These are phyloP conservation scores for Brachionus calyciflorus DNA, from an alignment of 1,140 invertebrate species.

Conservation along the genomic window DNA sequence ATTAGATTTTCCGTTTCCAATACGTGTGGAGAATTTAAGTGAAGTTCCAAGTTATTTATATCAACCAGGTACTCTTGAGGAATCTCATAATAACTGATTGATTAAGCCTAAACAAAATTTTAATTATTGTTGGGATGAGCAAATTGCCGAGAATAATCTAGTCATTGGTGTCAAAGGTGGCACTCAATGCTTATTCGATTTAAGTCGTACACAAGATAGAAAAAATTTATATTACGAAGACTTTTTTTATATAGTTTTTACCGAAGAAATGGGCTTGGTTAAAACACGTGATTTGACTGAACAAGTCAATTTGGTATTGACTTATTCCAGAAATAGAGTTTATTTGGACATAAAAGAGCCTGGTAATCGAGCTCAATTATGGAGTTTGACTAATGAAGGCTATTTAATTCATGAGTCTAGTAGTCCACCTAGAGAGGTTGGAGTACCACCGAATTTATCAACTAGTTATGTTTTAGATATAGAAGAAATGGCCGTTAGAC, in stretches of 20 bases:
- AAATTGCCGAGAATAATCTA: slow-evolving; percentile 69
- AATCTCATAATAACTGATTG: slow-evolving; percentile 49
- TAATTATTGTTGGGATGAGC: slow-evolving; percentile 89
- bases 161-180: slow-evolving; percentile 82
- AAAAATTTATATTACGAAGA: slow-evolving; percentile 84
- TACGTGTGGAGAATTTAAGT: slow-evolving; percentile 88
- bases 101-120: slow-evolving; percentile 61
- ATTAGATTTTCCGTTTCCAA: slow-evolving; percentile 85
- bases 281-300: not conserved
- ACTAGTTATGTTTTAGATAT: slow-evolving; percentile 74
- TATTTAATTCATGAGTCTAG: slow-evolving; percentile 90
- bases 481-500: slow-evolving; percentile 75
- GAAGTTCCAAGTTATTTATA: slow-evolving; percentile 64
- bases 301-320: not conserved
- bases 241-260: slow-evolving; percentile 86
- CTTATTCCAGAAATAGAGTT: slow-evolving; percentile 14
- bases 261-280: not conserved
- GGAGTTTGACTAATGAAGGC: slow-evolving; percentile 82
- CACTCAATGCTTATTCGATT: slow-evolving; percentile 73
- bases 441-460: slow-evolving; percentile 20
- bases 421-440: slow-evolving; percentile 64
- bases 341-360: slow-evolving; percentile 65
- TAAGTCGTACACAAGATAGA: slow-evolving; percentile 70
- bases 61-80: slow-evolving; percentile 50
- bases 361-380: slow-evolving; percentile 84